A percentile compares a stretch with the other conserved stretches of the same genome.
Conservation (phyloP, 2,888 invertebrate species). For the Phytoseiulus persimilis region DNA sequence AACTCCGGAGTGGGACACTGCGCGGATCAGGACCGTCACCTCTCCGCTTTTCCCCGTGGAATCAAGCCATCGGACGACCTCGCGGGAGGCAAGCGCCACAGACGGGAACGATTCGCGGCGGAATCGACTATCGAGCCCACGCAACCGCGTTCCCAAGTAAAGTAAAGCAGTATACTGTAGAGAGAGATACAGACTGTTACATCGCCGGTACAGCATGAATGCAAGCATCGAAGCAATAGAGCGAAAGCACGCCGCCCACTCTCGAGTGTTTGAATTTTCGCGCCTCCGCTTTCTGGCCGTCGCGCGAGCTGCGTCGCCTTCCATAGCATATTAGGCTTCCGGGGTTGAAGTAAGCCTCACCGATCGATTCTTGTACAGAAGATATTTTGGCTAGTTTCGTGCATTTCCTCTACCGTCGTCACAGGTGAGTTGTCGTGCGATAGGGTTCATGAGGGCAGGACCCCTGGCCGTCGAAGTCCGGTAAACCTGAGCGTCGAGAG, state of each 20-base stretch:
- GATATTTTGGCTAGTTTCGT: slow-evolving; percentile 38
- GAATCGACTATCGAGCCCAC: no score
- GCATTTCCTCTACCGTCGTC: slow-evolving; percentile 18
- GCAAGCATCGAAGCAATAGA: background rate
- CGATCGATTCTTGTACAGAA: slow-evolving; percentile 38
- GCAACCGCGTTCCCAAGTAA: no score
- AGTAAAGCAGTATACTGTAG: no score
- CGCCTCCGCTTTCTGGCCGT: slow-evolving; percentile 6
- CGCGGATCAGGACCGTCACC: no score
- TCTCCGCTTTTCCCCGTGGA: no score
- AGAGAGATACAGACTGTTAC: no score
- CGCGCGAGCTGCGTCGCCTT: slow-evolving; percentile 32
- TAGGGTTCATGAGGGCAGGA: background rate
- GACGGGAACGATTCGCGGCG: no score
- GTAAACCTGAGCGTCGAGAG: background rate
- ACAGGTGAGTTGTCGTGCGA: background rate
- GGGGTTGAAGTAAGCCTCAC: slow-evolving; percentile 37
- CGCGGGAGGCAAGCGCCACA: no score
- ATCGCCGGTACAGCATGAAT: no score
- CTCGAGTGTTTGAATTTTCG: background rate
- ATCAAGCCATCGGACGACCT: no score
- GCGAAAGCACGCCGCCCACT: slow-evolving; percentile 6
- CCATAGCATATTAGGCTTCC: slow-evolving; percentile 35
- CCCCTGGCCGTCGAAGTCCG: background rate
- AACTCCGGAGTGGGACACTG: no score